Base-by-base conservation (phyloP, 2,888 invertebrate species). In the Ectropis crepuscularia region DNA sequence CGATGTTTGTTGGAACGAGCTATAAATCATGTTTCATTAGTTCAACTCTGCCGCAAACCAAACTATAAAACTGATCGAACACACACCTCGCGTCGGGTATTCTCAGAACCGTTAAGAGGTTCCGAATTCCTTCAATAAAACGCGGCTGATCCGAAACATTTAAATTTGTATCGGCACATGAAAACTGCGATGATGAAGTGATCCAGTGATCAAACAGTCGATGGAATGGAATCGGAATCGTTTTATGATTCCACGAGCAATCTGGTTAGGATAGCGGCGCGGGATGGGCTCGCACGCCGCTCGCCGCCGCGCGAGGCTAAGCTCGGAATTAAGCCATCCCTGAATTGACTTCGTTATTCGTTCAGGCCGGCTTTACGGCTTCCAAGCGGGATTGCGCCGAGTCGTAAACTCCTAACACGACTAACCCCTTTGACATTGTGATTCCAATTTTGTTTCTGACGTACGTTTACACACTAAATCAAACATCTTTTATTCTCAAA, bases 251-350 rank as follows among this genome's bases (percentile, higher is more conserved):
- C 53, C 61, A 48, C 49, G 55, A 42, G 55, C 50, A 59, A 48
- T 55, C 47, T 59, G 62, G 59, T 63, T 63, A 4, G 16, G 16
- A 28, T 28, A 28, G 16, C 16, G 16, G 16, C 16, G 16, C 16
- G 16, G 16, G 16, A 28, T 28, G n/a, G n/a, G 16, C 16, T 4
- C 16, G 16, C 16, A 1, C 16, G 16, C 16, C 16, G 16, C 16
- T 28, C 16, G 16, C 16, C 16, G 16, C 16, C 16, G 16, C 42
- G 58, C 51, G 64, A 57, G 60, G 65, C 68, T 63, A 69, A 69
- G 66, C 74, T 66, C 74, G 73, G 74, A 74, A 74, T 74, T 71
- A 70, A 70, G 53, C 67, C 68, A 63, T 6, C 69, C 54, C 69
- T 53, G 51, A 67, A 69, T 69, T 67, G 53, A 63, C 61, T 70